These are phyloP conservation scores for Criorhina ranunculi DNA, from an alignment of 2,888 invertebrate genomes.

Conservation along the genomic window DNA sequence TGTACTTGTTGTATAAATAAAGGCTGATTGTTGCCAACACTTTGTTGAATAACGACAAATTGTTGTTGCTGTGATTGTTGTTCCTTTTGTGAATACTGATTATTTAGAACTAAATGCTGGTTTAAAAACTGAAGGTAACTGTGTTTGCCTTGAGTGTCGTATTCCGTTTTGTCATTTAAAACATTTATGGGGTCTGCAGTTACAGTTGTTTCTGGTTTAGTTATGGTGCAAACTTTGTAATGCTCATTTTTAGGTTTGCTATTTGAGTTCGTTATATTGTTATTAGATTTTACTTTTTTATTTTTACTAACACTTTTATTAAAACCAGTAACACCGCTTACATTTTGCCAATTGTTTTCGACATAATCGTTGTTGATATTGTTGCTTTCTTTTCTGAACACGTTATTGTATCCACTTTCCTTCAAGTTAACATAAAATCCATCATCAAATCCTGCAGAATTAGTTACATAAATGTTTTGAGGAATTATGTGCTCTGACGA, in stretches of 20 bases:
- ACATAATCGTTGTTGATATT: not conserved
- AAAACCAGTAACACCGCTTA: not conserved
- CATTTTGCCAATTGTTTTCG: slow-evolving; percentile 13
- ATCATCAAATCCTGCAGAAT: slow-evolving; percentile 2
- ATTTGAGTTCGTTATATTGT: slow-evolving; percentile 3
- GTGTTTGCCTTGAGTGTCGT: slow-evolving; percentile 8
- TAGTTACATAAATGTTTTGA: slow-evolving; percentile 16
- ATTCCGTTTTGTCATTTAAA: slow-evolving; percentile 8
- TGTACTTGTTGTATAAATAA: slow-evolving; percentile 89
- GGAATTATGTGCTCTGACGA: slow-evolving; percentile 15
- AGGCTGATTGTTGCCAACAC: slow-evolving; percentile 85
- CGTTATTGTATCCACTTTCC: not conserved
- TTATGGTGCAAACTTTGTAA: slow-evolving; percentile 36
- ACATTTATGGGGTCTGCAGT: slow-evolving; percentile 45
- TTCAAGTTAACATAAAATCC: slow-evolving; percentile 20
- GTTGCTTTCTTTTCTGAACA: not conserved
- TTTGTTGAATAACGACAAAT: slow-evolving; percentile 83
- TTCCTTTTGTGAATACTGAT: slow-evolving; percentile 46
- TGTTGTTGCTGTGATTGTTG: slow-evolving; percentile 79
- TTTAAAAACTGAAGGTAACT: slow-evolving; percentile 37
- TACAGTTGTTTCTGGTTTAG: slow-evolving; percentile 60
- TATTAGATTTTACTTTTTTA: slow-evolving; percentile 10
- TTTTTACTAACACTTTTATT: slow-evolving; percentile 14
- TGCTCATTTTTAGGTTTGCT: slow-evolving; percentile 33
- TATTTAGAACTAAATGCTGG: slow-evolving; percentile 42